Evolutionary conservation across 2,113 vertebrate genomes (phyloP).

Genomic region (Mungos mungo): DNA sequence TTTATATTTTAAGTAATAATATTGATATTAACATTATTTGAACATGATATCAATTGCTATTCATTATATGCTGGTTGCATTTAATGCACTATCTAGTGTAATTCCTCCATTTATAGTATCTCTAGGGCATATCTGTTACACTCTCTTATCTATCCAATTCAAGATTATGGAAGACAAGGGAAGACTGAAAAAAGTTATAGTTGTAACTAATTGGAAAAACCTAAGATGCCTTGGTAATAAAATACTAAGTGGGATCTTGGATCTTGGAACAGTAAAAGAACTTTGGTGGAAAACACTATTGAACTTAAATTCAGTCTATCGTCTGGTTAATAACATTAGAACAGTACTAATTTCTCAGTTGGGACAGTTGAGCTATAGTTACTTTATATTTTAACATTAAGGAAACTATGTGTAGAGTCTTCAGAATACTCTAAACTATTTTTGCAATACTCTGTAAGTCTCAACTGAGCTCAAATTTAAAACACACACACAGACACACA

Average conservation of each 20-base stretch:
- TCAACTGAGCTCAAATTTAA: neutral
- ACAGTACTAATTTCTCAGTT: neutral
- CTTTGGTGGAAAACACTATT: neutral
- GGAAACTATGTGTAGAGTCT: neutral
- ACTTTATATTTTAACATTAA: neutral
- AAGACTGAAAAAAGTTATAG: neutral
- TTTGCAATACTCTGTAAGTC: neutral
- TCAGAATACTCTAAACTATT: neutral
- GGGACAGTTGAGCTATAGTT: neutral
- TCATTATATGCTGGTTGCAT: neutral
- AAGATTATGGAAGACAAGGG: neutral
- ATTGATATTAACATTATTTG: neutral
- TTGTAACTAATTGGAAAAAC: neutral
- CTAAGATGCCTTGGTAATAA: neutral
- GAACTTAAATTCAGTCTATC: neutral
- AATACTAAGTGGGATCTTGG: neutral
- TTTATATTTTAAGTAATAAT: neutral
- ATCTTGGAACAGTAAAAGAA: neutral
- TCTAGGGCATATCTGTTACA: neutral
- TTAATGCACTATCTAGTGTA: neutral
- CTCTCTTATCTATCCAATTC: neutral
- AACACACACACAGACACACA: too few relatives aligned
- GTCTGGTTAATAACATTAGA: neutral
- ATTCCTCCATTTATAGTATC: neutral
- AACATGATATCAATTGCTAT: neutral